Conservation (phyloP, 2,888 invertebrate genomes). For the Agriopis marginaria region DNA sequence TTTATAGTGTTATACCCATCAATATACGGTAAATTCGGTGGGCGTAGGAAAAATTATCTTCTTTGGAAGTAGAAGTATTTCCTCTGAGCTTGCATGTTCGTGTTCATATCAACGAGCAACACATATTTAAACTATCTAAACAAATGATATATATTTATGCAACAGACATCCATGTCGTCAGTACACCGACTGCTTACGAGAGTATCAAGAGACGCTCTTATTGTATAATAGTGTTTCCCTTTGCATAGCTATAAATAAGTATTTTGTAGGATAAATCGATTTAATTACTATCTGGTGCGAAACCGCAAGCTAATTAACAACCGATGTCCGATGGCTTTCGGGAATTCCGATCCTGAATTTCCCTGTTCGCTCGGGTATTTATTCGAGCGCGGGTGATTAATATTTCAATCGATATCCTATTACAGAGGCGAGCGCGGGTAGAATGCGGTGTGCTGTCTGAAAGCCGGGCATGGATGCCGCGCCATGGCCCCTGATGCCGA, state of each 20-base stretch:
- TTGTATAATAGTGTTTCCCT: slow-evolving; percentile 43
- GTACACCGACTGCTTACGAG: too few relatives aligned
- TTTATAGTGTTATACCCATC: too few relatives aligned
- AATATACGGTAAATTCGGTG: too few relatives aligned
- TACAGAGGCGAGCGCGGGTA: slow-evolving; percentile 35
- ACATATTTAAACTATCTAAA: too few relatives aligned
- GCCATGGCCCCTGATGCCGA: slow-evolving; percentile 70
- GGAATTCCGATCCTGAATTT: slow-evolving; percentile 41
- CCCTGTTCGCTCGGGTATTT: slow-evolving; percentile 38
- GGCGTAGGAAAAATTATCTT: too few relatives aligned
- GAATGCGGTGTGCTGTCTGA: slow-evolving; percentile 36
- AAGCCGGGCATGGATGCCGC: slow-evolving; percentile 39
- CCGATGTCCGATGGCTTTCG: slow-evolving; percentile 36
- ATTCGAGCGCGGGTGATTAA: slow-evolving; percentile 12
- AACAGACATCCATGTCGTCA: too few relatives aligned
- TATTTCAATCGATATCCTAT: slow-evolving; percentile 14
- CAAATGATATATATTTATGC: too few relatives aligned
- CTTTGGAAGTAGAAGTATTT: too few relatives aligned
- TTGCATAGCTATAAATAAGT: slow-evolving; percentile 26
- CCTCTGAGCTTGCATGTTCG: too few relatives aligned
- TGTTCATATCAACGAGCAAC: too few relatives aligned
- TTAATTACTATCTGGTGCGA: slow-evolving; percentile 35
- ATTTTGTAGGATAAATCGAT: slow-evolving; percentile 21
- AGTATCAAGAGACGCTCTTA: slow-evolving; percentile 20
- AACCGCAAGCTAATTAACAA: slow-evolving; percentile 45